Percentiles rank a stretch among this genome's conserved stretches.
These are phyloP conservation scores for Myripristis murdjan DNA, from an alignment of 2,797 vertebrate genomes.

Conservation along the genomic window DNA sequence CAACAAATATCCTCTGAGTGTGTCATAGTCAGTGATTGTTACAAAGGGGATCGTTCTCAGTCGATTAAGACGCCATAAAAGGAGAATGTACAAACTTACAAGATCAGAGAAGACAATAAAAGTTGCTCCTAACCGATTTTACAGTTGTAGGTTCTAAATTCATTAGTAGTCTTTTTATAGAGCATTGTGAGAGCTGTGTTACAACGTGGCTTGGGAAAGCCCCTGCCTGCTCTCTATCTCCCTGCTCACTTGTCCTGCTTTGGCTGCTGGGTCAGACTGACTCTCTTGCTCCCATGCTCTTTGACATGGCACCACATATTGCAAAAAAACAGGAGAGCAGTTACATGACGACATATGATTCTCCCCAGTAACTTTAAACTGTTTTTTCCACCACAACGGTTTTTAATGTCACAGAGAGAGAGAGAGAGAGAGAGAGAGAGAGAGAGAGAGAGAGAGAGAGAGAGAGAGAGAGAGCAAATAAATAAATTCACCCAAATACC, in stretches of 20 bases:
- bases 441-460: too few species aligned
- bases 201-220: conserved; percentile 75
- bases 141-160: conserved; percentile 36
- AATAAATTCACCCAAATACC: too few species aligned
- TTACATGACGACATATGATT: conserved; percentile 47
- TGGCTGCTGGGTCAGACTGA: conserved; percentile 71
- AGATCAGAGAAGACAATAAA: conserved; percentile 44
- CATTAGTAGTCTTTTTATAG: conserved; percentile 66
- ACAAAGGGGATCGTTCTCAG: not conserved
- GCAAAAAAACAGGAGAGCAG: conserved; percentile 52
- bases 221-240: conserved; percentile 68
- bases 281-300: conserved; percentile 85
- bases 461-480: too few species aligned
- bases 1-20: conserved; percentile 7
- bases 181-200: conserved; percentile 64
- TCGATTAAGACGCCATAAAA: conserved; percentile 27
- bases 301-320: conserved; percentile 74
- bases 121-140: conserved; percentile 22
- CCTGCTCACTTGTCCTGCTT: conserved; percentile 63
- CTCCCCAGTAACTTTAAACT: conserved; percentile 37
- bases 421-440: not conserved
- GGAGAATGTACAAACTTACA: not conserved
- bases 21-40: conserved; percentile 7
- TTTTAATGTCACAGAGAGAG: not conserved
- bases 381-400: conserved; percentile 8